These are phyloP conservation scores for Epinephelus moara DNA, from an alignment of 2,113 vertebrate species.

Conservation along the genomic window DNA sequence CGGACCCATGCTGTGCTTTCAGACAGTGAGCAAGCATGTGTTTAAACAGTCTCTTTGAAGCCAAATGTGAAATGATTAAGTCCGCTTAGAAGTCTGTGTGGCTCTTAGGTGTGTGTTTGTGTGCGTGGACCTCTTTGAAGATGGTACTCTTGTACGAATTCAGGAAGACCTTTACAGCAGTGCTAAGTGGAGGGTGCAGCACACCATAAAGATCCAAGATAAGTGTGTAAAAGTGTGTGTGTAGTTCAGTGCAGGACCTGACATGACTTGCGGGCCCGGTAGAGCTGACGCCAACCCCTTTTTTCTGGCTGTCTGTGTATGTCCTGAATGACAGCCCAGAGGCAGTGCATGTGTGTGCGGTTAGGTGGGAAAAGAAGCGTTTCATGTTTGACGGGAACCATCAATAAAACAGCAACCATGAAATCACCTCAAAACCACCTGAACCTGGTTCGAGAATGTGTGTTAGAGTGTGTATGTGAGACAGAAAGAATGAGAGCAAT, in stretches of 20 bases:
- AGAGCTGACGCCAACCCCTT: slow-evolving; percentile 78
- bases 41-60: slow-evolving; percentile 80
- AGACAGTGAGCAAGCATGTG: slow-evolving; percentile 69
- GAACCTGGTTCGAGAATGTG: slow-evolving; percentile 48
- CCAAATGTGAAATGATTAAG: slow-evolving; percentile 81
- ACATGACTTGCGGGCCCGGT: slow-evolving; percentile 74
- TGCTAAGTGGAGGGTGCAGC: slow-evolving; percentile 82
- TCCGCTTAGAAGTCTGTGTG: slow-evolving; percentile 67
- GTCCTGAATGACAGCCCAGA: slow-evolving; percentile 77
- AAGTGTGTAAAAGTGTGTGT: slow-evolving; percentile 67
- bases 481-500: background rate
- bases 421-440: slow-evolving; percentile 73
- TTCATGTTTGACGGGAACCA: slow-evolving; percentile 80
- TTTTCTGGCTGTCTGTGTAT: slow-evolving; percentile 79
- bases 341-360: slow-evolving; percentile 71
- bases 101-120: slow-evolving; percentile 44
- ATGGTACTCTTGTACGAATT: slow-evolving; percentile 62
- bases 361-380: slow-evolving; percentile 71
- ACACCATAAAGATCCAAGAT: slow-evolving; percentile 81
- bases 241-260: slow-evolving; percentile 67
- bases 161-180: slow-evolving; percentile 80
- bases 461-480: background rate
- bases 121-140: slow-evolving; percentile 76
- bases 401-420: slow-evolving; percentile 71
- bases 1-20: slow-evolving; percentile 61